A percentile compares a stretch with the other conserved stretches of the same genome.
Conservation (phyloP, 2,113 vertebrate genomes). For the Caracal caracal region DNA sequence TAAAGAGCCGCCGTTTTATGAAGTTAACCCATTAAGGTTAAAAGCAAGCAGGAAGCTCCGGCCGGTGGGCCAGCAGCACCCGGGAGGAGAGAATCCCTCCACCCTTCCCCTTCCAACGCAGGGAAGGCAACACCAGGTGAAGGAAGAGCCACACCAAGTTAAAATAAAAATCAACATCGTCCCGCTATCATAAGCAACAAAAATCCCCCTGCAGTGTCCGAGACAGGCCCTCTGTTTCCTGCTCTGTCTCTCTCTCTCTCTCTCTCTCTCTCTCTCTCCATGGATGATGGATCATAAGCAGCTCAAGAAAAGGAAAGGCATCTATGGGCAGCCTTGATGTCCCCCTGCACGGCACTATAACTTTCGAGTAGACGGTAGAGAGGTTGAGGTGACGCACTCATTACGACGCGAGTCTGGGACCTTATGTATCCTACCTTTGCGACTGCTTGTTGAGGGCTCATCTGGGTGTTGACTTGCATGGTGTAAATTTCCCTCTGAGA, state of each 20-base stretch:
- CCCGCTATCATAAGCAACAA: slow-evolving; percentile 16
- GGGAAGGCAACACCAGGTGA: neutral
- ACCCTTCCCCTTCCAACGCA: neutral
- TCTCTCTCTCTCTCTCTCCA: slow-evolving; percentile 62
- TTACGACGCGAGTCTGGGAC: neutral
- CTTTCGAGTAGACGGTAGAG: slow-evolving; percentile 74
- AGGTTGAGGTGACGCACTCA: slow-evolving; percentile 14
- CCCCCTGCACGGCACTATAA: slow-evolving; percentile 70
- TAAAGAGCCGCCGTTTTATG: slow-evolving; percentile 95
- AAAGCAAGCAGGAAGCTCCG: slow-evolving; percentile 72
- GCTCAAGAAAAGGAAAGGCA: slow-evolving; percentile 75
- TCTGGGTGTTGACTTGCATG: neutral
- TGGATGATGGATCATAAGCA: slow-evolving; percentile 75
- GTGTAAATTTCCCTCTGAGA: neutral
- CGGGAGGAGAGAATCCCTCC: slow-evolving; percentile 50
- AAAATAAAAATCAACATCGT: slow-evolving; percentile 26
- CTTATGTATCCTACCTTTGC: slow-evolving; percentile 50
- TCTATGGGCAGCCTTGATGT: slow-evolving; percentile 75
- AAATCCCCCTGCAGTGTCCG: slow-evolving; percentile 49
- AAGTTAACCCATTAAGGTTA: slow-evolving; percentile 96
- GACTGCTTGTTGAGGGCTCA: slow-evolving; percentile 48
- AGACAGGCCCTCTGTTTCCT: slow-evolving; percentile 29
- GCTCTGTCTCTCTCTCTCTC: slow-evolving; percentile 54
- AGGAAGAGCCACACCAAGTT: neutral
- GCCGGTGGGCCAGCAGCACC: slow-evolving; percentile 13